These are phyloP conservation scores for Parasteatoda tepidariorum DNA, from an alignment of 1,140 invertebrate genomes.

Conservation along the genomic window DNA sequence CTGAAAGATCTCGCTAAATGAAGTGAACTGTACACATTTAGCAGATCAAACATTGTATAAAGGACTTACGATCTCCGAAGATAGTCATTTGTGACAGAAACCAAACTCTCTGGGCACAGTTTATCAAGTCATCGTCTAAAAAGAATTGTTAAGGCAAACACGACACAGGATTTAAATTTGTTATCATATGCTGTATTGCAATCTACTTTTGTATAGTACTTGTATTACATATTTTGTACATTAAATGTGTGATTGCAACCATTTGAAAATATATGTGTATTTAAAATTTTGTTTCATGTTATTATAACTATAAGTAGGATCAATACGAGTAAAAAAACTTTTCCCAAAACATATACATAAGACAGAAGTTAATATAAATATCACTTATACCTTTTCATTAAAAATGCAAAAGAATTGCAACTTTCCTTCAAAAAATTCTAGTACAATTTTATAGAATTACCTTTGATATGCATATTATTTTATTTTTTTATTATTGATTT, in stretches of 20 bases:
- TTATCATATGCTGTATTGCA: constrained; percentile 7
- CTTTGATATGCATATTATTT: too few relatives aligned
- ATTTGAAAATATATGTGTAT: constrained; percentile 49
- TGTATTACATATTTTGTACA: constrained; percentile 51
- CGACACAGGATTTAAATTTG: constrained; percentile 32
- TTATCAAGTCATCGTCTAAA: constrained; percentile 25
- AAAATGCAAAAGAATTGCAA: too few relatives aligned
- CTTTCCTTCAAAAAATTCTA: too few relatives aligned
- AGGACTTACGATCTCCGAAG: constrained; percentile 33
- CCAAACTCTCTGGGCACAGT: constrained; percentile 19
- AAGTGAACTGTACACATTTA: constrained; percentile 13
- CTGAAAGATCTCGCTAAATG: constrained; percentile 69
- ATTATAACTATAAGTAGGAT: too few relatives aligned
- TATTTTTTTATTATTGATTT: too few relatives aligned
- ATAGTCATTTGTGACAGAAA: constrained; percentile 29
- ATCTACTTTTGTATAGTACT: constrained; percentile 54
- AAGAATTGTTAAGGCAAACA: constrained; percentile 20
- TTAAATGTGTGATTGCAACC: constrained; percentile 43
- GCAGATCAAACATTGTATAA: constrained; percentile 32
- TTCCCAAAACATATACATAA: too few relatives aligned
- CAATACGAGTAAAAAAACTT: too few relatives aligned
- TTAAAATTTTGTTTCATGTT: constrained; percentile 10
- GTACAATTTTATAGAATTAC: too few relatives aligned
- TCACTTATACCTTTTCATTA: too few relatives aligned
- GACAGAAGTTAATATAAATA: too few relatives aligned